Evolutionary conservation across 2,113 vertebrate species (phyloP).

Genomic region (Scophthalmus maximus): DNA sequence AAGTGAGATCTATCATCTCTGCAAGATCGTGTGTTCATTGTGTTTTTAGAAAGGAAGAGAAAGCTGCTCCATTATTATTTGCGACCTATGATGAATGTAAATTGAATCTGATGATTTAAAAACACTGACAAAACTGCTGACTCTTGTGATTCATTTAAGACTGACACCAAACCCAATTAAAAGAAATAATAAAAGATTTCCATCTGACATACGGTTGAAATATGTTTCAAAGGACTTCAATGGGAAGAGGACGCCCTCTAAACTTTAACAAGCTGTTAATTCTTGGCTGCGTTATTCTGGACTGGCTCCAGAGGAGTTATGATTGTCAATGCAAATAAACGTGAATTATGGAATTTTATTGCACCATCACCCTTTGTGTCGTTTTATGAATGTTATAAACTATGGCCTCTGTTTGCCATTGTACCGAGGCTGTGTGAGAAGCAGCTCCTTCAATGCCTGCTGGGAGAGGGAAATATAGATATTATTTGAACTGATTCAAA

Average conservation of each 20-base stretch:
- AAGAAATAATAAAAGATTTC: neutral
- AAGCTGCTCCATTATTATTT: neutral
- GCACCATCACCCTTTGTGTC: constrained; percentile 28
- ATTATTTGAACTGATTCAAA: constrained; percentile 20
- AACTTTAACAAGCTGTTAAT: constrained; percentile 49
- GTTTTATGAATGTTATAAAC: constrained; percentile 67
- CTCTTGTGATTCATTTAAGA: constrained; percentile 9
- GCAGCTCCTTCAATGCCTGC: constrained; percentile 17
- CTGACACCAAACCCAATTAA: neutral
- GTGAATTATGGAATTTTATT: constrained; percentile 47
- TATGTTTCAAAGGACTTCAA: constrained; percentile 14
- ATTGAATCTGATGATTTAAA: neutral
- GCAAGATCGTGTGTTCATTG: no score
- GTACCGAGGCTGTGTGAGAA: constrained; percentile 5
- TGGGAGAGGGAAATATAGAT: neutral
- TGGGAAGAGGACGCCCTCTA: constrained; percentile 21
- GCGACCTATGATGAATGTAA: neutral
- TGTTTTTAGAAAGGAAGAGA: neutral
- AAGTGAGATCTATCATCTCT: no score
- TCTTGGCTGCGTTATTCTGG: constrained; percentile 23
- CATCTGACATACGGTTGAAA: constrained; percentile 14
- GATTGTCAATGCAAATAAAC: constrained; percentile 59
- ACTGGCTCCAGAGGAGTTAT: constrained; percentile 30
- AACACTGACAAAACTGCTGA: neutral
- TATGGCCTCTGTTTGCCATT: constrained; percentile 24